phyloP scores from a whole-genome alignment of 2,113 vertebrate genomes.

The Neodon shergylaensis region DNA sequence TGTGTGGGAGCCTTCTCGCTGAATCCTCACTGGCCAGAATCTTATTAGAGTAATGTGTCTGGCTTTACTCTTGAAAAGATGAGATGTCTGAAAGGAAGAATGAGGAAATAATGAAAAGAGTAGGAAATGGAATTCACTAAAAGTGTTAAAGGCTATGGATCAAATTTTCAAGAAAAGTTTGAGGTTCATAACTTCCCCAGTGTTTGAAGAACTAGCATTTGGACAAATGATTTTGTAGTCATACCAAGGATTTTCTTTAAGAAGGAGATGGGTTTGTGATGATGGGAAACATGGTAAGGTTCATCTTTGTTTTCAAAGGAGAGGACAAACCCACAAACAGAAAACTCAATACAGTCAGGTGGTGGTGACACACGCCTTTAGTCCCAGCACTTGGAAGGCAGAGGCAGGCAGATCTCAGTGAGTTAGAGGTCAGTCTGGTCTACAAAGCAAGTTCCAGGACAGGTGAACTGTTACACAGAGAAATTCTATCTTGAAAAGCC shows the following conservation, averaged over 20 bases:
- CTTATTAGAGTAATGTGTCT: constrained; percentile 36
- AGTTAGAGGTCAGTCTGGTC: no score
- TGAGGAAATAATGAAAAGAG: constrained; percentile 51
- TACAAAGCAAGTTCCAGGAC: no score
- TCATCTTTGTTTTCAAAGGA: not conserved
- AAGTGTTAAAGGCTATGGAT: constrained; percentile 38
- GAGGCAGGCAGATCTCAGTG: no score
- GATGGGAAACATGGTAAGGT: not conserved
- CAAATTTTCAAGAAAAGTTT: constrained; percentile 22
- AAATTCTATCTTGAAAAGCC: no score
- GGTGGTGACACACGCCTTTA: no score
- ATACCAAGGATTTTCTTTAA: not conserved
- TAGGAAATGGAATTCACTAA: constrained; percentile 47
- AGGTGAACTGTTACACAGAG: no score
- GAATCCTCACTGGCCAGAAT: constrained; percentile 16
- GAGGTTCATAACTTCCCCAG: not conserved
- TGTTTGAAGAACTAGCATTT: not conserved
- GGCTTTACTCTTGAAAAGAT: constrained; percentile 40
- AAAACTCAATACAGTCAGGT: not conserved
- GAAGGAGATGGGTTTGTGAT: not conserved
- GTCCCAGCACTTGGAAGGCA: no score
- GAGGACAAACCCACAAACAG: not conserved
- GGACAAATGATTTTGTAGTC: not conserved
- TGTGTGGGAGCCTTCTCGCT: constrained; percentile 46
- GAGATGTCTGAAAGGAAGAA: constrained; percentile 50